These are phyloP conservation scores for Pristionchus entomophagus DNA, from an alignment of 2,888 invertebrate genomes.

Conservation along the genomic window DNA sequence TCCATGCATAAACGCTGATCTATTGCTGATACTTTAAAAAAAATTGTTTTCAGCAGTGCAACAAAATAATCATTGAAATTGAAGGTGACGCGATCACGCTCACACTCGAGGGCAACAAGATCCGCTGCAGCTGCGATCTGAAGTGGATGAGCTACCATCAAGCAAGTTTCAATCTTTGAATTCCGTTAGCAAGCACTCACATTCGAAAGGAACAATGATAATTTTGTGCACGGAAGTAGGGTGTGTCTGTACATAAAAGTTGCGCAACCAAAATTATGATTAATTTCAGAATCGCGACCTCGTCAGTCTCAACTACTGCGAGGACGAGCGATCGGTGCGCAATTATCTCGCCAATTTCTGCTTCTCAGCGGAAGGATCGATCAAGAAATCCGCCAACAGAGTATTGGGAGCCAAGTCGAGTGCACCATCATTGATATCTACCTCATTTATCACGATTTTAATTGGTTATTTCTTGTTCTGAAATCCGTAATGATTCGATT, in stretches of 20 bases:
- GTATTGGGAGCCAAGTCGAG: neutral
- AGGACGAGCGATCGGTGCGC: neutral
- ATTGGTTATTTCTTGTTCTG: neutral
- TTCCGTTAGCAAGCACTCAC: too few species aligned
- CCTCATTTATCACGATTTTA: neutral
- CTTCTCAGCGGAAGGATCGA: neutral
- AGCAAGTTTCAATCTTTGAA: neutral
- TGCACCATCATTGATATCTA: neutral
- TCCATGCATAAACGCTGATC: neutral
- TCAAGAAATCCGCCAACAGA: neutral
- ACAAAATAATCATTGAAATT: neutral
- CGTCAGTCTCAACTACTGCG: constrained; percentile 22
- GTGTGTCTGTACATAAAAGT: too few species aligned
- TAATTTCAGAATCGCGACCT: constrained; percentile 8
- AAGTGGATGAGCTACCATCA: constrained; percentile 45
- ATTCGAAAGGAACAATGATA: too few species aligned
- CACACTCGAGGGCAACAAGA: constrained; percentile 17
- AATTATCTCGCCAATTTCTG: constrained; percentile 18
- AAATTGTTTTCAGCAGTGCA: too few species aligned
- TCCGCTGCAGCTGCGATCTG: constrained; percentile 42
- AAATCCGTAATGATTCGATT: neutral
- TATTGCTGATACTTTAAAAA: neutral
- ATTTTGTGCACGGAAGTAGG: too few species aligned
- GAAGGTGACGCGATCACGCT: constrained; percentile 38
- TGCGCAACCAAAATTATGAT: neutral